Percentiles rank a stretch among this genome's conserved stretches.
Evolutionary conservation across 2,888 invertebrate species (phyloP).

Genomic region (Andrena minutula): DNA sequence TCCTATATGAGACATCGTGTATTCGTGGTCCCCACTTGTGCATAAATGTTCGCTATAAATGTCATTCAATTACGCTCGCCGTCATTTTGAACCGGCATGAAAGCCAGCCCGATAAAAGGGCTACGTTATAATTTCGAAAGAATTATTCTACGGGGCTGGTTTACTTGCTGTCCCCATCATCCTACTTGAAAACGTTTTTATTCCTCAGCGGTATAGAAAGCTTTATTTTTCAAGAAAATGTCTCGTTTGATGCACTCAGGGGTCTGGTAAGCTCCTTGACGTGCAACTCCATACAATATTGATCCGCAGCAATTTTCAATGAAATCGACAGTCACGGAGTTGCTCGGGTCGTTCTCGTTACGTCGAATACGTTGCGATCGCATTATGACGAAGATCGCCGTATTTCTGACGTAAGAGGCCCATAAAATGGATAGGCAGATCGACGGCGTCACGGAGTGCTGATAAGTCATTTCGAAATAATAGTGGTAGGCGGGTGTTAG

Average conservation of each 20-base stretch:
- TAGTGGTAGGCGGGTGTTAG: constrained; percentile 71
- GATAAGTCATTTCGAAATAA: constrained; percentile 75
- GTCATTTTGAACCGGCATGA: constrained; percentile 23
- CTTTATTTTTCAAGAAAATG: not conserved
- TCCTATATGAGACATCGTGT: constrained; percentile 27
- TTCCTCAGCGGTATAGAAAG: not conserved
- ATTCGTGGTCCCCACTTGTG: constrained; percentile 22
- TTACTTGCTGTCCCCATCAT: constrained; percentile 12
- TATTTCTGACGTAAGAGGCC: not conserved
- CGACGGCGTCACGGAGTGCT: constrained; percentile 54
- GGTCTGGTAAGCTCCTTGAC: not conserved
- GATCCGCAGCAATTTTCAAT: not conserved
- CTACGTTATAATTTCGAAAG: constrained; percentile 16
- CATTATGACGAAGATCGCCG: not conserved
- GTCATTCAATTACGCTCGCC: constrained; percentile 30
- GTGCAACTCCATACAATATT: not conserved
- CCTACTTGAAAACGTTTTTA: constrained; percentile 18
- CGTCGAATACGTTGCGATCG: not conserved
- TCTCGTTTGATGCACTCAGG: not conserved
- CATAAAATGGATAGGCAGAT: constrained; percentile 53
- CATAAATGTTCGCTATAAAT: constrained; percentile 32
- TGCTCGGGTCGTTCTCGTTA: not conserved
- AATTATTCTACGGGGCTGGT: not conserved
- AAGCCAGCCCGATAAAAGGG: constrained; percentile 31
- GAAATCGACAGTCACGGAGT: not conserved